A percentile compares a stretch with the other conserved stretches of the same genome.
Evolutionary conservation across 2,888 invertebrate genomes (phyloP).

Genomic region (Cephus pygmeus): DNA sequence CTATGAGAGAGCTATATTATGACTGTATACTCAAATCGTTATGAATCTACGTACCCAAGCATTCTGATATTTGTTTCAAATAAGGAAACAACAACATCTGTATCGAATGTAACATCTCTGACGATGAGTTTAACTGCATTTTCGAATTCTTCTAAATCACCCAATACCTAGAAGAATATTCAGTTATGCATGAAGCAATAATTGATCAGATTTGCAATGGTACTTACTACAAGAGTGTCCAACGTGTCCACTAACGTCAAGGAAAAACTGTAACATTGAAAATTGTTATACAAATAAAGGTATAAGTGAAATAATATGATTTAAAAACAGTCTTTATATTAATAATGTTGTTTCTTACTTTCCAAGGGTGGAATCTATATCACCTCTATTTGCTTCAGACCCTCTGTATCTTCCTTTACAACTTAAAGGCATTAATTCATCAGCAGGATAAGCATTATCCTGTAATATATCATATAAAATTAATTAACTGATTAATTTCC

Average conservation of each 20-base stretch:
- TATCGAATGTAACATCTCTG: constrained; percentile 89
- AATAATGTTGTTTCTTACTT: constrained; percentile 77
- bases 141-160: constrained; percentile 95
- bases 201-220: neutral
- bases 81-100: constrained; percentile 94
- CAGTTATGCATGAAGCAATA: neutral
- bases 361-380: constrained; percentile 96
- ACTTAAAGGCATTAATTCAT: constrained; percentile 97
- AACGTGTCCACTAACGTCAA: constrained; percentile 94
- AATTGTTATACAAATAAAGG: neutral
- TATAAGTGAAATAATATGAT: neutral
- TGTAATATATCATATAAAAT: constrained; percentile 40
- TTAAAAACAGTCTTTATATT: neutral
- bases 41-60: constrained; percentile 79
- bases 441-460: constrained; percentile 96
- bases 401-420: constrained; percentile 94
- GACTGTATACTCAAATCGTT: neutral
- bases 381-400: constrained; percentile 90
- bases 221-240: constrained; percentile 85
- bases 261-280: constrained; percentile 83
- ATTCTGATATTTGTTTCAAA: constrained; percentile 99
- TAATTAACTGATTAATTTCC: neutral
- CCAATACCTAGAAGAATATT: constrained; percentile 73
- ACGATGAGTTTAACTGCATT: constrained; percentile 88
- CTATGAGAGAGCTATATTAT: neutral